These are phyloP conservation scores for Darevskia nairensis DNA, from an alignment of 2,797 vertebrate species.

Conservation along the genomic window DNA sequence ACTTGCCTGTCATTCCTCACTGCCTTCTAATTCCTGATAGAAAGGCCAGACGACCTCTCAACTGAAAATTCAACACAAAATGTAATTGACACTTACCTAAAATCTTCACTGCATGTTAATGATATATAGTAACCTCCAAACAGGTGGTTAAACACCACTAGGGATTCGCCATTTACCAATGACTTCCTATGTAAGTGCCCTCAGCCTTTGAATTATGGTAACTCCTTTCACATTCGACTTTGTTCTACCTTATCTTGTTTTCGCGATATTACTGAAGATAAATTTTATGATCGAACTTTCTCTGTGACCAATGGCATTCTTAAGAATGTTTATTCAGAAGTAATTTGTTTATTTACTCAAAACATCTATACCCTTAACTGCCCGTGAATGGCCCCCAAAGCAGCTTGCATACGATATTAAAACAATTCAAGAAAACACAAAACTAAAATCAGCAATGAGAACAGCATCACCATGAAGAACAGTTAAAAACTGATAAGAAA, in stretches of 20 bases:
- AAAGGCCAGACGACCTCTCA: background rate
- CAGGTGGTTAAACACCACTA: background rate
- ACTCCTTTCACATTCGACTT: background rate
- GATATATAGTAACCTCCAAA: background rate
- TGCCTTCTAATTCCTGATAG: background rate
- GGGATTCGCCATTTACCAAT: background rate
- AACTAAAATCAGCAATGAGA: background rate
- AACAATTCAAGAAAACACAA: background rate
- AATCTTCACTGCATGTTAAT: background rate
- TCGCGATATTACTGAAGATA: background rate
- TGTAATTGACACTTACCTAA: slow-evolving; percentile 15
- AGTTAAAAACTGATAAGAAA: background rate
- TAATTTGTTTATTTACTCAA: background rate
- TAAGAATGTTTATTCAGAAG: background rate
- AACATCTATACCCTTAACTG: background rate
- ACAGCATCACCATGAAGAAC: background rate
- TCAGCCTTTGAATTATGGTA: background rate
- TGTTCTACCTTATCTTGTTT: slow-evolving; percentile 7
- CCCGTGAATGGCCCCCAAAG: background rate
- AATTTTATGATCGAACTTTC: background rate
- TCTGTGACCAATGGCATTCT: background rate
- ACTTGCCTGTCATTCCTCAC: too few relatives aligned
- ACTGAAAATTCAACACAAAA: background rate
- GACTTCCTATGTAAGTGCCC: background rate
- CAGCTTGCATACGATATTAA: background rate